Percentiles rank a stretch among this genome's conserved stretches.
phyloP scores from a whole-genome alignment of 2,113 vertebrate species.

The Delphinus delphis region DNA sequence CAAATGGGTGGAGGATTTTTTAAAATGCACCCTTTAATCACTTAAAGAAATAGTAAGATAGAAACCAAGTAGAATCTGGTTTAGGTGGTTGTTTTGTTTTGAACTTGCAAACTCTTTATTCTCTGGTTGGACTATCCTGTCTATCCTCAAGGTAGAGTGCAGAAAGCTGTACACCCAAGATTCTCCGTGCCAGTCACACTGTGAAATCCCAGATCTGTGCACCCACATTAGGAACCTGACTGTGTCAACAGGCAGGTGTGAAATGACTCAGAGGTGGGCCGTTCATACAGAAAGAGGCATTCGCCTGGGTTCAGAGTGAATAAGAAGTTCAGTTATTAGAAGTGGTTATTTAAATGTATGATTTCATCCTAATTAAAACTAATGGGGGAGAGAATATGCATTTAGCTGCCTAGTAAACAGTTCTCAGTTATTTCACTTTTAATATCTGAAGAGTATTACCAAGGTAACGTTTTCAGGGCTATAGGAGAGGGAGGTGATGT shows the following conservation, averaged over 20 bases:
- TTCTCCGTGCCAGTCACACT: not conserved
- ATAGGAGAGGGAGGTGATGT: not conserved
- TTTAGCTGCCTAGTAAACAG: conserved; percentile 68
- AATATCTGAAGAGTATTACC: conserved; percentile 43
- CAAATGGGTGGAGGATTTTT: not conserved
- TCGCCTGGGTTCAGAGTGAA: conserved; percentile 36
- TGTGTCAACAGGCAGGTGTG: not conserved
- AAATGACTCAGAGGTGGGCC: conserved; percentile 41
- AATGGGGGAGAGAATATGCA: conserved; percentile 69
- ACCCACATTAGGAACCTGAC: not conserved
- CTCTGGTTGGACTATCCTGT: not conserved
- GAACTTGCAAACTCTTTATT: not conserved
- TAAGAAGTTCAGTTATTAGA: conserved; percentile 60
- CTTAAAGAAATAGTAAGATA: not conserved
- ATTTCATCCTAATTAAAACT: conserved; percentile 76
- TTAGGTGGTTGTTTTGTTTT: not conserved
- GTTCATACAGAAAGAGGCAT: not conserved
- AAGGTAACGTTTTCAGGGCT: conserved; percentile 23
- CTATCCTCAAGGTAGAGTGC: not conserved
- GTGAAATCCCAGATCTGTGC: not conserved
- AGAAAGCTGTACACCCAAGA: not conserved
- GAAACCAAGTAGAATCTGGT: not conserved
- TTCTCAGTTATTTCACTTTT: conserved; percentile 44
- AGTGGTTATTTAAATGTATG: conserved; percentile 71
- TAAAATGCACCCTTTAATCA: not conserved